phyloP scores from a whole-genome alignment of 2,113 vertebrate genomes.

The Oryzias woworae region DNA sequence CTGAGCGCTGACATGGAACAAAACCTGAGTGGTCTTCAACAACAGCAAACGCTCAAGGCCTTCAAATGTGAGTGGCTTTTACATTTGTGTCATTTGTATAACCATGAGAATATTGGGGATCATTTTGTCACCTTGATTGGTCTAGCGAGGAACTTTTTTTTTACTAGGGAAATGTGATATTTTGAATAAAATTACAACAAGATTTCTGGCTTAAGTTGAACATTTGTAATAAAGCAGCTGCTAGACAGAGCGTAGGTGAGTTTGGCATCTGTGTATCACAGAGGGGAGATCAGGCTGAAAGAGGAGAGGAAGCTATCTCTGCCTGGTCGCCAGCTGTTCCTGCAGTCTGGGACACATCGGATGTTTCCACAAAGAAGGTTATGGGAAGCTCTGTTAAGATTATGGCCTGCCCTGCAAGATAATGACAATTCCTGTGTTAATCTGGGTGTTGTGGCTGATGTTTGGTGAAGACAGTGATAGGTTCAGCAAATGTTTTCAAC shows the following conservation, averaged over 20 bases:
- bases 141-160: too few species aligned
- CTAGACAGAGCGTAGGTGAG: slow-evolving; percentile 6
- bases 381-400: slow-evolving; percentile 70
- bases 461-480: slow-evolving; percentile 66
- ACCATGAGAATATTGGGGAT: too few species aligned
- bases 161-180: too few species aligned
- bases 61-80: slow-evolving; percentile 65
- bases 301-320: slow-evolving; percentile 48
- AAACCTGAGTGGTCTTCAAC: slow-evolving; percentile 73
- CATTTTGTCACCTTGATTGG: too few species aligned
- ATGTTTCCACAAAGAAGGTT: slow-evolving; percentile 77
- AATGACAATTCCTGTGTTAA: slow-evolving; percentile 60
- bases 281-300: slow-evolving; percentile 11
- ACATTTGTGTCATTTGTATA: neutral
- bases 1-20: slow-evolving; percentile 83
- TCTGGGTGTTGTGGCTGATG: slow-evolving; percentile 74
- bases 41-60: slow-evolving; percentile 43
- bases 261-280: slow-evolving; percentile 18
- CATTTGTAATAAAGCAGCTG: slow-evolving; percentile 2
- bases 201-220: too few species aligned
- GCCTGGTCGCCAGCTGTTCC: slow-evolving; percentile 72
- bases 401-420: slow-evolving; percentile 49
- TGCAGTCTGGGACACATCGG: slow-evolving; percentile 58
- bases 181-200: too few species aligned
- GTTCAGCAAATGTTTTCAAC: slow-evolving; percentile 57